A percentile compares a stretch with the other conserved stretches of the same genome.
Conservation (phyloP, 2,797 vertebrate genomes). For the Xiphophorus birchmanni region DNA sequence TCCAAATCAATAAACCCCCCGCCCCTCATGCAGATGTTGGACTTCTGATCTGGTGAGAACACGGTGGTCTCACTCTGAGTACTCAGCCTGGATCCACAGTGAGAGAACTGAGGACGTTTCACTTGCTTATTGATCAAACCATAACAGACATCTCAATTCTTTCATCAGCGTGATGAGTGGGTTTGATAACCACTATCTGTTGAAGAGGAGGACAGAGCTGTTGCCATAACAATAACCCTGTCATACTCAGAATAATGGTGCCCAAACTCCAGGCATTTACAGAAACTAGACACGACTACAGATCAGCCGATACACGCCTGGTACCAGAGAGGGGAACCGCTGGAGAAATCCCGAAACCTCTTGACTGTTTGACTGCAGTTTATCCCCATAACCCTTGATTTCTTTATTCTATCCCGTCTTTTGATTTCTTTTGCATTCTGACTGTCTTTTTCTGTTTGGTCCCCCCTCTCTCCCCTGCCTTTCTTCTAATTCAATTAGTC, state of each 20-base stretch:
- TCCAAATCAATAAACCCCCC: background rate
- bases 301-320: background rate
- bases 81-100: background rate
- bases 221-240: conserved; percentile 53
- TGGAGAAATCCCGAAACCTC: conserved; percentile 24
- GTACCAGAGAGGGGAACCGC: conserved; percentile 26
- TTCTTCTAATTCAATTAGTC: conserved; percentile 66
- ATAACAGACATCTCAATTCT: conserved; percentile 32
- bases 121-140: conserved; percentile 30
- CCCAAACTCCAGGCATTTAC: conserved; percentile 22
- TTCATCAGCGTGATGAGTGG: conserved; percentile 46
- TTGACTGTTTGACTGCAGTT: conserved; percentile 21
- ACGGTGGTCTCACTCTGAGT: background rate
- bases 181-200: conserved; percentile 45
- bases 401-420: conserved; percentile 10
- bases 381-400: conserved; percentile 23
- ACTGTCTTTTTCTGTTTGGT: conserved; percentile 10
- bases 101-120: conserved; percentile 28
- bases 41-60: background rate
- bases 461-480: conserved; percentile 10
- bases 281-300: conserved; percentile 13
- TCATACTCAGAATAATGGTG: conserved; percentile 43
- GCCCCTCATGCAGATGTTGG: background rate
- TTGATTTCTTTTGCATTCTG: conserved; percentile 1
- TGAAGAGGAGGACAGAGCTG: conserved; percentile 35